phyloP scores from a whole-genome alignment of 2,113 vertebrate genomes.

The Aldabrachelys gigantea region DNA sequence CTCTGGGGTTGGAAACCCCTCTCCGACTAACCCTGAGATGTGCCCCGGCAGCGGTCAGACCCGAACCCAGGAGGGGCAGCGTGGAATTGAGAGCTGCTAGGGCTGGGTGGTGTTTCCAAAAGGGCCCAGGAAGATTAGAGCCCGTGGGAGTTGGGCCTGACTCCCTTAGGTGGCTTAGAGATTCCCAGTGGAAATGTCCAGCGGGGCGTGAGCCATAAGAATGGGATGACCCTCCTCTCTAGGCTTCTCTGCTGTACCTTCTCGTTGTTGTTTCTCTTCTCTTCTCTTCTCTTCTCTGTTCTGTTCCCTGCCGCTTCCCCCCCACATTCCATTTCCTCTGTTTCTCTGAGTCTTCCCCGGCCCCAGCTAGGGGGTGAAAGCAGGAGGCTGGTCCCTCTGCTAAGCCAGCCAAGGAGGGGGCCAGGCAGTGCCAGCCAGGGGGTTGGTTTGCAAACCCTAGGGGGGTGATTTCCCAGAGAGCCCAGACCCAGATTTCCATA shows the following conservation, averaged over 20 bases:
- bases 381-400: not conserved
- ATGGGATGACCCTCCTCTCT: too few species aligned
- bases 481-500: not conserved
- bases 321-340: not conserved
- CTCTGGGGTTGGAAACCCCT: too few species aligned
- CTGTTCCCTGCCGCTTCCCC: accelerated
- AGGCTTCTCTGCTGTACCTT: accelerated
- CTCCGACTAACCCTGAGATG: too few species aligned
- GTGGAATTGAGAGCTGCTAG: not conserved
- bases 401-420: not conserved
- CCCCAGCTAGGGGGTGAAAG: not conserved
- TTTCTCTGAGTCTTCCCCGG: too few species aligned
- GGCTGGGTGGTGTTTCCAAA: not conserved
- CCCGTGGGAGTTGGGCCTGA: too few species aligned
- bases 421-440: not conserved
- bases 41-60: too few species aligned
- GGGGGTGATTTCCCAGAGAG: not conserved
- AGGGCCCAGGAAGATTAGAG: not conserved
- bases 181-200: not conserved
- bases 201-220: not conserved
- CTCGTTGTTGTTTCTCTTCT: not conserved
- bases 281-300: not conserved
- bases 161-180: not conserved
- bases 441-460: not conserved
- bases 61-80: too few species aligned